Evolutionary conservation across 2,888 invertebrate genomes (phyloP), one percentile per base, ranked within the genome.

Genomic region (Magallana nippona): DNA sequence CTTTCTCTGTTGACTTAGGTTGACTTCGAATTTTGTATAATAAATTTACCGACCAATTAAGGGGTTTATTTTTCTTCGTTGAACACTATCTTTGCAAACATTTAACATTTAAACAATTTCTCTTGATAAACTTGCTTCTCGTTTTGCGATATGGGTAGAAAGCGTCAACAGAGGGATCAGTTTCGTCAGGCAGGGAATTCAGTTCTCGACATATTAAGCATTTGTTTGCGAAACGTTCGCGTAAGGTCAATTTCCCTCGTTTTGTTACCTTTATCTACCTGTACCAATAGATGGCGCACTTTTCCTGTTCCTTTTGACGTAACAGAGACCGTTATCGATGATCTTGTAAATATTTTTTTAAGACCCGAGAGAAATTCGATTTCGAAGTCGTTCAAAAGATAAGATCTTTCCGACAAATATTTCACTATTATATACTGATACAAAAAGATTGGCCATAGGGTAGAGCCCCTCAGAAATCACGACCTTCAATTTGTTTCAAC

Each of bases 41-140:
- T 15, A 71, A 71, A 71, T 71, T 71, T 71, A 71, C 71, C 71
- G 11, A 71, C 71, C 27, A 71, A 27, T 71, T 60, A 27, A 71
- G 32, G 71, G 71, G 22, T 71, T 22, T 71, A 71, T 71, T 71
- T 71, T 27, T 71, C 22, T 71, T 22, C 19, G 27, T 71, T 71
- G 71, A 22, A 71, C 71, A 71, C 71, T 71, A 22, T 71, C 71
- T 71, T 71, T 27, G 71, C 71, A 71, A 71, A 71, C 71, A 71
- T 71, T 71, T 71, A 71, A 71, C 71, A 71, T 71, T 71, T 71
- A 27, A 71, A 32, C 32, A 22, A 71, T 71, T 71, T 71, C 22
- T 27, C 71, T 71, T 71, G 71, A 71, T 71, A 71, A 71, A 71
- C 71, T 71, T 27, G 3, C 32, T 71, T 71, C 27, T 27, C 71